phyloP scores from a whole-genome alignment of 2,888 invertebrate genomes.

The Acleris cristana region DNA sequence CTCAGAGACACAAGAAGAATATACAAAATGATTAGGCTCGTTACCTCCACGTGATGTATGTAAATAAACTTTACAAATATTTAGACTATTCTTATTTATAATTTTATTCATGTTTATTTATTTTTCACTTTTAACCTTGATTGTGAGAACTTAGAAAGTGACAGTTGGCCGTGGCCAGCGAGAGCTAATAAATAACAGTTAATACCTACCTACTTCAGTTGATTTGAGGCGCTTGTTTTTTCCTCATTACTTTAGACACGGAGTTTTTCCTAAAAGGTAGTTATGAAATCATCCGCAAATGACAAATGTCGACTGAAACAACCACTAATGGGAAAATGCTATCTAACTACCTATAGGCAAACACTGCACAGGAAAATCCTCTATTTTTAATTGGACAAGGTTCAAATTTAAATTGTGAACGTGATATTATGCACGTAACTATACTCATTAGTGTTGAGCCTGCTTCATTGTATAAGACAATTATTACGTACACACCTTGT shows the following conservation, averaged over 20 bases:
- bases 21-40: background rate
- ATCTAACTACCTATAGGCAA: no score
- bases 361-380: no score
- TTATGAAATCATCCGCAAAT: background rate
- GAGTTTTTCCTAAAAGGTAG: background rate
- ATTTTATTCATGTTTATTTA: constrained; percentile 15
- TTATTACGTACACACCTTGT: no score
- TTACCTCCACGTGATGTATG: constrained; percentile 24
- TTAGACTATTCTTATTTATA: background rate
- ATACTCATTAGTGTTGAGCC: no score
- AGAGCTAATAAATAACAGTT: constrained; percentile 1
- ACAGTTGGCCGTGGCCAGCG: constrained; percentile 9
- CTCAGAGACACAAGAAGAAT: background rate
- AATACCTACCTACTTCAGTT: background rate
- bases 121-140: background rate
- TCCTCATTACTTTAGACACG: background rate
- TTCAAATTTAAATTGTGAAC: no score
- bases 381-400: no score
- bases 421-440: no score
- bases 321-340: background rate
- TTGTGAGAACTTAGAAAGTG: constrained; percentile 4
- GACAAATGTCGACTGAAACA: background rate
- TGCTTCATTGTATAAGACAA: no score
- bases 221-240: background rate
- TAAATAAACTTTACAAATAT: constrained; percentile 11